A percentile compares a stretch with the other conserved stretches of the same genome.
These are phyloP conservation scores for Stomatorhinus walkeri DNA, from an alignment of 2,797 vertebrate species.

Conservation along the genomic window DNA sequence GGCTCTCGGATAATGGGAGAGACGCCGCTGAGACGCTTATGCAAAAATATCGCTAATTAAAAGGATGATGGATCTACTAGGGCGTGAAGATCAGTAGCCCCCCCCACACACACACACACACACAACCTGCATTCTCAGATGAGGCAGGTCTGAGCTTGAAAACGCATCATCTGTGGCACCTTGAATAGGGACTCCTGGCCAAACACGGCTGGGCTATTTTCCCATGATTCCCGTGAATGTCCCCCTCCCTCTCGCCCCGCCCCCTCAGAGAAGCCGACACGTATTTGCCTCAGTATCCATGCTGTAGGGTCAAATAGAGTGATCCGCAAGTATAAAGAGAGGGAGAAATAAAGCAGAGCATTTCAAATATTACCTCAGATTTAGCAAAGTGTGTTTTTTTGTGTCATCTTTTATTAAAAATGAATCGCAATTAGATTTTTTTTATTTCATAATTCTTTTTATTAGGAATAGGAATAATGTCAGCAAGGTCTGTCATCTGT, in stretches of 20 bases:
- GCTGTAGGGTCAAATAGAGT: neutral
- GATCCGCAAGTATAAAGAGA: neutral
- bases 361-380: neutral
- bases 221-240: neutral
- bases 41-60: constrained; percentile 81
- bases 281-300: neutral
- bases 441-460: constrained; percentile 35
- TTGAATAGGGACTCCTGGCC: neutral
- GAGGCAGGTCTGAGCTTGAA: neutral
- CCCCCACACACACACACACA: constrained; percentile 35
- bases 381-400: neutral
- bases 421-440: neutral
- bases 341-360: neutral
- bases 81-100: constrained; percentile 60
- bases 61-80: constrained; percentile 76
- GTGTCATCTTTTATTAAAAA: neutral
- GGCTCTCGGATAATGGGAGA: constrained; percentile 71
- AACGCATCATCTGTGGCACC: neutral
- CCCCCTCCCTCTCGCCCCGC: neutral
- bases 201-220: neutral
- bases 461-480: constrained; percentile 39
- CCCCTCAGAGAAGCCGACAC: neutral
- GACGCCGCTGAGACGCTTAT: constrained; percentile 74
- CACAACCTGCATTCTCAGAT: neutral
- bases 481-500: neutral